Base-by-base conservation (phyloP, 1,140 invertebrate genomes). In the Sipha flava region DNA sequence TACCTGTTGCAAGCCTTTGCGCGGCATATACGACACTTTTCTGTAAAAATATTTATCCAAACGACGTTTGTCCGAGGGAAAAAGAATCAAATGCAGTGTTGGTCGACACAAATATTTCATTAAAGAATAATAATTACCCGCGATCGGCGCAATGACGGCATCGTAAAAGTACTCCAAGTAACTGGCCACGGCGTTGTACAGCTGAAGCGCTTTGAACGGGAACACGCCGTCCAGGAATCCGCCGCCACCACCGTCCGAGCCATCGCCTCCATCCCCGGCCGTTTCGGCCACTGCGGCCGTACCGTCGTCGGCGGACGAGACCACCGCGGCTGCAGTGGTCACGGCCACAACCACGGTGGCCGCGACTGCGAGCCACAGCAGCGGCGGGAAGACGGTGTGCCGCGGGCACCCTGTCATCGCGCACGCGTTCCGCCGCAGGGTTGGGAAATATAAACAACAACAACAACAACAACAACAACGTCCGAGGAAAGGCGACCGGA, bases 151-250 rank as follows among this genome's bases (percentile, higher is more conserved):
- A 18, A 75, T 40, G 47, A 75, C 49, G 2, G n/a, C 26, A 37
- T 77, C 73, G 21, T 59, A 77, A 3, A 77, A 18, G 34, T 57
- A 77, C n/a, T 77, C 73, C 49, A 77, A 1, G 21, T 59, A 77
- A 57, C 52, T 34, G 73, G 73, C 21, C 16, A 77, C 21, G 14
- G 34, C 26, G 34, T 77, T 77, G 73, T 57, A 57, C 3, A 77
- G 31, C n/a, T 77, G 73, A 1, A 77, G 34, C 3, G 73, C 73
- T 59, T 5, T 77, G 21, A 37, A 77, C 21, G 73, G 52, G 14
- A 77, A 43, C 3, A 54, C 52, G 49, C 34, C 1, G 14, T 57
- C 66, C 7, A 64, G 6, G n/a, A 37, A 4, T 2, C 40, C 40
- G 9, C 21, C 18, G 2, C 18, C 45, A 29, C 12, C 29, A n/a